A percentile compares a stretch with the other conserved stretches of the same genome.
These are phyloP conservation scores for Machimus rusticus DNA, from an alignment of 2,888 invertebrate species.

Conservation along the genomic window DNA sequence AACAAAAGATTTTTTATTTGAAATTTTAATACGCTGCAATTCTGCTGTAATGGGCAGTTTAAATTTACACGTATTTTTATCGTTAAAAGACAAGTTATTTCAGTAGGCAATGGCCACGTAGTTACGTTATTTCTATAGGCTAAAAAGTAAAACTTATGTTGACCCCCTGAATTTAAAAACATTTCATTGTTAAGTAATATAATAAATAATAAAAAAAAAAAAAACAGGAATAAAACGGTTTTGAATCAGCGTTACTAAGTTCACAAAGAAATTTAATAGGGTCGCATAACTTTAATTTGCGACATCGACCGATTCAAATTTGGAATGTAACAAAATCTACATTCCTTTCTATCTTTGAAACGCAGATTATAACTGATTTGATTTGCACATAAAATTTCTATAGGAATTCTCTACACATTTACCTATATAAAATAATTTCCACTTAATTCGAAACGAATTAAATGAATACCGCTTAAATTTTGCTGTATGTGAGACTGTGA, in stretches of 20 bases:
- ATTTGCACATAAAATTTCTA: background rate
- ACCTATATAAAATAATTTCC: background rate
- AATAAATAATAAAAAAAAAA: too few species aligned
- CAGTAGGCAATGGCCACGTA: background rate
- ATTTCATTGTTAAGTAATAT: background rate
- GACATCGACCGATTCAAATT: too few species aligned
- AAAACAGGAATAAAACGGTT: too few species aligned
- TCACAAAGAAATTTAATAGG: too few species aligned
- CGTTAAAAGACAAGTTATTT: background rate
- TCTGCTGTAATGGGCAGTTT: background rate
- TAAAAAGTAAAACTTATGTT: too few species aligned
- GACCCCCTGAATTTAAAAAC: background rate
- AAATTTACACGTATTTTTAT: background rate
- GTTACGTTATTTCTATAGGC: background rate
- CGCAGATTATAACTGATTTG: background rate
- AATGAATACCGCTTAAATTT: too few species aligned
- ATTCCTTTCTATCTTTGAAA: too few species aligned
- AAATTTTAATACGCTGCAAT: background rate
- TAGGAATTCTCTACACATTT: background rate
- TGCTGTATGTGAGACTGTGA: too few species aligned
- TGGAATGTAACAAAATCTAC: background rate
- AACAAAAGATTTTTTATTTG: constrained; percentile 25
- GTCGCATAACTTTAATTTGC: too few species aligned
- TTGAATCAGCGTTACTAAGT: too few species aligned
- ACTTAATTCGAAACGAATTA: background rate